Evolutionary conservation across 2,797 vertebrate species (phyloP).

Genomic region (Clarias platycephalus): DNA sequence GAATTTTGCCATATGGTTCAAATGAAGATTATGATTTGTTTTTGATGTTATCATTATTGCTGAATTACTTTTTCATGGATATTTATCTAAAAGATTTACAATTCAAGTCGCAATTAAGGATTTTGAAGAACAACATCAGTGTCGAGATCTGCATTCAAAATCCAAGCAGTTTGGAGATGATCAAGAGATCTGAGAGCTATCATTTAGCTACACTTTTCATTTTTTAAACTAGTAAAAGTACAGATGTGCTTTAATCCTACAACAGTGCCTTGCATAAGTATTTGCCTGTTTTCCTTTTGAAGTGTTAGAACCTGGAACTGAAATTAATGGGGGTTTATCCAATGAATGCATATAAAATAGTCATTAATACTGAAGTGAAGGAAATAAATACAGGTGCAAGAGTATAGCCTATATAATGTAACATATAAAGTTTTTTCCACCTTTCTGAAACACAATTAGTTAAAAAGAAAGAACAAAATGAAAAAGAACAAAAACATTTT

Average conservation of each 20-base stretch:
- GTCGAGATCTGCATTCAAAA: conserved; percentile 12
- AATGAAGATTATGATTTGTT: conserved; percentile 31
- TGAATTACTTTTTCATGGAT: conserved; percentile 23
- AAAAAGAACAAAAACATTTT: not conserved
- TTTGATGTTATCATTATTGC: conserved; percentile 44
- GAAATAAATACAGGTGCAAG: not conserved
- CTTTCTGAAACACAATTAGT: not conserved
- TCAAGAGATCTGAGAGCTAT: not conserved
- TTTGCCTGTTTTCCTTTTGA: not conserved
- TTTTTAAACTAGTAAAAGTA: not conserved
- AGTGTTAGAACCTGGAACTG: not conserved
- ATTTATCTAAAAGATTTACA: conserved; percentile 49
- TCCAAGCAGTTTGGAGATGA: conserved; percentile 11
- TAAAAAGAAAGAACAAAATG: not conserved
- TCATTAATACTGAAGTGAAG: not conserved
- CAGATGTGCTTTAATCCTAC: conserved; percentile 10
- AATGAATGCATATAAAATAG: not conserved
- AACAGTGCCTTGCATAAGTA: not conserved
- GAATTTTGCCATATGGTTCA: conserved; percentile 50
- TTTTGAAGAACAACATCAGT: conserved; percentile 13
- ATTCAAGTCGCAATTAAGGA: conserved; percentile 3
- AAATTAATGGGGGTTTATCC: not conserved
- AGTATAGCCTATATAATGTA: not conserved
- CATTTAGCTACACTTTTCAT: not conserved
- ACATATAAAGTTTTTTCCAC: not conserved